These are phyloP conservation scores for Chalcosyrphus nemorum DNA, from an alignment of 2,888 invertebrate genomes.

Conservation along the genomic window DNA sequence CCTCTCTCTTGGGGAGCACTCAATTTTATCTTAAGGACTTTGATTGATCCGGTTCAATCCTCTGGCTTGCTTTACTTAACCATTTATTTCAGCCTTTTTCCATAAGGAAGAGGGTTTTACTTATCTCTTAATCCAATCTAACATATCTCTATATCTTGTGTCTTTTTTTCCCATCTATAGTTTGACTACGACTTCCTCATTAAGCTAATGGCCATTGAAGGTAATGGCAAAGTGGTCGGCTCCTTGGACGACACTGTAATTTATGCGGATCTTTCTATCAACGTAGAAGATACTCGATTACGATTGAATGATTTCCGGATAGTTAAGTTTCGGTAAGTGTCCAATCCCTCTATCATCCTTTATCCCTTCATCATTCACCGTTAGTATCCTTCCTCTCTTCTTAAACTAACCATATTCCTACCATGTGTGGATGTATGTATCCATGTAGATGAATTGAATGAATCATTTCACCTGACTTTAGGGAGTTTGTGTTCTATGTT, in stretches of 20 bases:
- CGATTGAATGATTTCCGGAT: slow-evolving; percentile 79
- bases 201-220: slow-evolving; percentile 79
- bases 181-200: slow-evolving; percentile 80
- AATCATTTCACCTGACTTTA: slow-evolving; percentile 30
- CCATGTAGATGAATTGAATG: slow-evolving; percentile 4
- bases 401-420: slow-evolving; percentile 1
- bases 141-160: not conserved
- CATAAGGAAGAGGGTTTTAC: not conserved
- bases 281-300: slow-evolving; percentile 77
- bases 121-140: slow-evolving; percentile 46
- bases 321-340: slow-evolving; percentile 78
- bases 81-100: not conserved
- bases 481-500: not conserved
- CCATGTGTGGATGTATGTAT: no score
- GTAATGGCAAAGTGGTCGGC: slow-evolving; percentile 79
- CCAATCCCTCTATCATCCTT: not conserved
- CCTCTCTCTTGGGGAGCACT: slow-evolving; percentile 23
- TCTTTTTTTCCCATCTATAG: slow-evolving; percentile 74
- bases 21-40: slow-evolving; percentile 37
- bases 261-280: slow-evolving; percentile 79
- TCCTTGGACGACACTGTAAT: slow-evolving; percentile 79
- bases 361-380: not conserved
- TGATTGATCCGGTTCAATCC: slow-evolving; percentile 38
- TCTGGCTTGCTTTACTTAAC: not conserved
- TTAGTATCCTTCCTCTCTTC: not conserved